phyloP scores from a whole-genome alignment of 2,113 vertebrate species.

The Eira barbara region DNA sequence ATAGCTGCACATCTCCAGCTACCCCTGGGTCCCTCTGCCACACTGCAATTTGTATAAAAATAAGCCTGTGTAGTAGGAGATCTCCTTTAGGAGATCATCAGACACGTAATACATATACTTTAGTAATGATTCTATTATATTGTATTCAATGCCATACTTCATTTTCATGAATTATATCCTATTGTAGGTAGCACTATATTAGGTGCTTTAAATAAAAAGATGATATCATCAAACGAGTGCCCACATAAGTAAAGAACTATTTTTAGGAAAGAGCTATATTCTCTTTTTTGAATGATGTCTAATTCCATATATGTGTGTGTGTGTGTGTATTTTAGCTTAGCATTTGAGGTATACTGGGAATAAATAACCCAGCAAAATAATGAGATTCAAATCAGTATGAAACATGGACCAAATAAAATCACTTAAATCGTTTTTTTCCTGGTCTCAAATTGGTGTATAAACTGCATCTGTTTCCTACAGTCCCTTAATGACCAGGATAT shows the following conservation, averaged over 20 bases:
- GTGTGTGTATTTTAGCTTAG: background rate
- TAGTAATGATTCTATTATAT: constrained; percentile 51
- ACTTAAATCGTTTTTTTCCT: background rate
- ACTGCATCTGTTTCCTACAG: background rate
- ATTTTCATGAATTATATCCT: background rate
- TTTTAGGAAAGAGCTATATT: background rate
- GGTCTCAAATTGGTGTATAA: background rate
- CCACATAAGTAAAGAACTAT: background rate
- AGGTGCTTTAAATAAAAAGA: background rate
- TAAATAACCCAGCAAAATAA: background rate
- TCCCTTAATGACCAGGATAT: background rate
- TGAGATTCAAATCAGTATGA: background rate
- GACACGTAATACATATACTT: constrained; percentile 62
- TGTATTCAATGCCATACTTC: background rate
- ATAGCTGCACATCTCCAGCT: constrained; percentile 85
- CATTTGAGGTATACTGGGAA: background rate
- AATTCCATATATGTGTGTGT: background rate
- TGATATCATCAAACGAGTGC: background rate
- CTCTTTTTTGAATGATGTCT: background rate
- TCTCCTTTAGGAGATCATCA: constrained; percentile 58
- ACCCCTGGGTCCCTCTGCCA: constrained; percentile 79
- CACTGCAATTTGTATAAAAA: constrained; percentile 73
- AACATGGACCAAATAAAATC: background rate
- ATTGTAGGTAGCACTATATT: background rate
- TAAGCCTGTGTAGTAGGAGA: constrained; percentile 56